These are phyloP conservation scores for Hylaeus volcanicus DNA, from an alignment of 1,140 invertebrate species.

Conservation along the genomic window DNA sequence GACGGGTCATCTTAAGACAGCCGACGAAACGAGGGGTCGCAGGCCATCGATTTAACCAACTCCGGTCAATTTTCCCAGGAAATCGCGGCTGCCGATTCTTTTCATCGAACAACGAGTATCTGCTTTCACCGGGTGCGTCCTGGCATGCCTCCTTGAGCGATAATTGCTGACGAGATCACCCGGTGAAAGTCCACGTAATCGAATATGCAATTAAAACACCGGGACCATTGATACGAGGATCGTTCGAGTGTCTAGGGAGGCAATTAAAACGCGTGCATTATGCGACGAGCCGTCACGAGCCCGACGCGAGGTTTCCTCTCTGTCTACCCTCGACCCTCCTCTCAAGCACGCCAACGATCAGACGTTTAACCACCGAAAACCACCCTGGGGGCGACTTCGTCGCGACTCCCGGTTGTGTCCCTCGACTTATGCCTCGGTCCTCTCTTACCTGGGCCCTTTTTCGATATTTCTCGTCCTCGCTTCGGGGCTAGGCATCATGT, in stretches of 20 bases:
- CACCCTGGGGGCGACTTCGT: slow-evolving; percentile 26
- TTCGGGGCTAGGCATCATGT: slow-evolving; percentile 41
- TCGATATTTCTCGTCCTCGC: slow-evolving; percentile 26
- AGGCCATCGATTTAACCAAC: neutral
- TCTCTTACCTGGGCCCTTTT: slow-evolving; percentile 34
- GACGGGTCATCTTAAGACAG: no score
- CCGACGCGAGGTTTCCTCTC: neutral
- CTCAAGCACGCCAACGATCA: neutral
- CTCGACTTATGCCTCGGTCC: slow-evolving; percentile 15
- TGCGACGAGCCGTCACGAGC: slow-evolving; percentile 47
- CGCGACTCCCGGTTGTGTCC: slow-evolving; percentile 29
- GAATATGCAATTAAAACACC: slow-evolving; percentile 62
- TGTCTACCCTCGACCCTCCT: neutral
- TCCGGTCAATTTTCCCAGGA: slow-evolving; percentile 11
- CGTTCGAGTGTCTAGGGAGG: slow-evolving; percentile 51
- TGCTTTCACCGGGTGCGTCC: slow-evolving; percentile 37
- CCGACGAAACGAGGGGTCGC: no score
- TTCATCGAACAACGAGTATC: slow-evolving; percentile 16
- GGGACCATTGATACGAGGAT: slow-evolving; percentile 61
- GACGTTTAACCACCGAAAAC: slow-evolving; percentile 42
- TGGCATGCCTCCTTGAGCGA: slow-evolving; percentile 23
- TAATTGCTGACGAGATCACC: slow-evolving; percentile 53
- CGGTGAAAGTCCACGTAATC: slow-evolving; percentile 59
- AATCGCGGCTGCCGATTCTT: neutral
- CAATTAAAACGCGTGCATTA: slow-evolving; percentile 61